Base-by-base conservation (phyloP, 1,140 invertebrate genomes). In the Heliconius hewitsoni region DNA sequence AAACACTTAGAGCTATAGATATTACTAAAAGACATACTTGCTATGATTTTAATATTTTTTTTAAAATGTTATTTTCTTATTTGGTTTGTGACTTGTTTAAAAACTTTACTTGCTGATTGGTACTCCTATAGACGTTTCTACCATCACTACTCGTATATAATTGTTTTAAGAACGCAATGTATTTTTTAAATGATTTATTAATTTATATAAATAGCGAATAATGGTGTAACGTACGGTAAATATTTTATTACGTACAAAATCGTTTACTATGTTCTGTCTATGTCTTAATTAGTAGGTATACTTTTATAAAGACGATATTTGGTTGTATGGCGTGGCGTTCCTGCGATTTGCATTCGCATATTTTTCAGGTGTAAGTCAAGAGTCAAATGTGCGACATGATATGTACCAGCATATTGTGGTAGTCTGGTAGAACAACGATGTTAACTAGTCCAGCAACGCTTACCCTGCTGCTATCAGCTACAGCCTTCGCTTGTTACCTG, bases 401-500 rank as follows among this genome's bases (percentile, higher is more conserved):
- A 70, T 50, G 52, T 42, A 46, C 34, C 52, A 71, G 75, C 60
- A 50, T 72, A 39, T 72, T 72, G 71, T 37, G 71, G 57, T 66
- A 66, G 60, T 23, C 4, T 19, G 19, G 57, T 66, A 30, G 60
- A 66, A 71, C 6, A 78, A 89, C 81, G 71, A 91, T 92, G 88
- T 75, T 91, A 80, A 80, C 79, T 70, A 74, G 74, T 23, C 74
- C 83, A 72, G 74, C 81, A 72, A 73, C 78, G 18, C 55, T 86
- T 46, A 79, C 87, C 11, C 77, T 85, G 77, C 73, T 90, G 60
- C 77, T 91, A 60, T 79, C 84, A 60, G 74, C 85, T 80, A 85
- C 85, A 50, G 60, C 60, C 60, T 84, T 85, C 66, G 88, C 90
- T 76, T 96, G 95, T 87, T 96, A 96, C 84, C 85, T 96, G 72